Evolutionary conservation across 2,797 vertebrate genomes (phyloP).

Genomic region (Todus mexicanus): DNA sequence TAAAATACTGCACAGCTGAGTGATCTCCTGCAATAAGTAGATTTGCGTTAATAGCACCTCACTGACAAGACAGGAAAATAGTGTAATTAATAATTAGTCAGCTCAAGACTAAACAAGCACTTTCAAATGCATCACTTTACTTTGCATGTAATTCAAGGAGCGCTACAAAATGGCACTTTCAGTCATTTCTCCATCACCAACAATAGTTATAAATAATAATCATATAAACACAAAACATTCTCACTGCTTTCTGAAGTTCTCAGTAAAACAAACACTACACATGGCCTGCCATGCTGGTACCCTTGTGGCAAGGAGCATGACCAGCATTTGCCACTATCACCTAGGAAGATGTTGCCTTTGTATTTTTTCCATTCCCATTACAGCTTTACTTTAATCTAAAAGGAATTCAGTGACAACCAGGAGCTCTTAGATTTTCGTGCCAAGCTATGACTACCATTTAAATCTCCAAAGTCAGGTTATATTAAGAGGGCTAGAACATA

Average conservation of each 20-base stretch:
- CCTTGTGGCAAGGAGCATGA: not conserved
- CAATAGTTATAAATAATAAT: constrained; percentile 42
- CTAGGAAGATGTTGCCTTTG: not conserved
- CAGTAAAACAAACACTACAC: not conserved
- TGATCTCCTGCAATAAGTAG: not conserved
- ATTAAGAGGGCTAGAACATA: not conserved
- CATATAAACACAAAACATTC: not conserved
- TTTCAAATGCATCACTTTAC: constrained; percentile 10
- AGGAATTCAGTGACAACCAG: not conserved
- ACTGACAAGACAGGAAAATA: constrained; percentile 32
- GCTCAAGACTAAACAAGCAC: constrained; percentile 53
- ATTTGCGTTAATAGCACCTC: not conserved
- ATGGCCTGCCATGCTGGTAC: not conserved
- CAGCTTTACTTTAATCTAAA: constrained; percentile 9
- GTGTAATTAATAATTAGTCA: constrained; percentile 38
- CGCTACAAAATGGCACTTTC: not conserved
- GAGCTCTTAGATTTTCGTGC: not conserved
- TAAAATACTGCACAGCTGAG: not conserved
- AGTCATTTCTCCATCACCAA: not conserved
- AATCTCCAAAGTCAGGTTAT: not conserved
- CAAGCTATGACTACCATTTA: not conserved
- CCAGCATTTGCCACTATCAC: not conserved
- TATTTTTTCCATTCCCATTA: not conserved
- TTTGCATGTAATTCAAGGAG: not conserved
- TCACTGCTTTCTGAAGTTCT: constrained; percentile 8